Evolutionary conservation across 2,888 invertebrate genomes (phyloP), one percentile per base, ranked within the genome.

Genomic region (Yponomeuta plumbellus): DNA sequence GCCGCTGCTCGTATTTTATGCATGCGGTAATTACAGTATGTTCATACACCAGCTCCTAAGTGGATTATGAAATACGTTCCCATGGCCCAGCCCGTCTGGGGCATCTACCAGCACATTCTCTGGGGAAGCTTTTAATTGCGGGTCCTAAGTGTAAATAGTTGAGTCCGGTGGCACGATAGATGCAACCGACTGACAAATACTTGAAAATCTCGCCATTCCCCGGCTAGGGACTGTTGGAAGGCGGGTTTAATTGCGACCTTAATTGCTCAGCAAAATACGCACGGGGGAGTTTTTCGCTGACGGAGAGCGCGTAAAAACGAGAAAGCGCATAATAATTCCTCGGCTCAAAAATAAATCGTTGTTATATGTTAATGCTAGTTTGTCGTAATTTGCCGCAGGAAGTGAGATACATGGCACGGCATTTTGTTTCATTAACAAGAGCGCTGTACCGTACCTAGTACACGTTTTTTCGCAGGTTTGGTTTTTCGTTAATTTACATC

Each of bases 161-260:
- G n/a, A 21, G 39, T 17, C 61, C 61, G 44, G 44, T 52, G 44
- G 44, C 44, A 8, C 34, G 56, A 64, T 64, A 57, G 64, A 52
- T 23, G 64, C 64, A 56, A 61, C 66, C 61, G 61, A 67, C 67
- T 67, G 61, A 66, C 67, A 65, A 66, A 67, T 67, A 63, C 61
- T 59, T 58, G 39, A 40, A 63, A 67, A 62, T 61, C 63, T 59
- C 26, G 13, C 21, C 23, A 64, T 57, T 59, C 59, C 64, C n/a
- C 61, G 20, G 70, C 75, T 71, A 73, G 74, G 72, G 20, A 72
- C 75, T 71, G 68, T 74, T 73, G 74, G 72, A 21, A 72, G 71
- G 73, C 69, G 77, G 72, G 80, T 82, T 85, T 85, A 85, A 85
- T 86, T 85, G 79, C 76, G 70, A 74, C 74, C 76, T 75, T 81